These are phyloP conservation scores for Pachycephus smyrnensis DNA, from an alignment of 2,888 invertebrate genomes.

Conservation along the genomic window DNA sequence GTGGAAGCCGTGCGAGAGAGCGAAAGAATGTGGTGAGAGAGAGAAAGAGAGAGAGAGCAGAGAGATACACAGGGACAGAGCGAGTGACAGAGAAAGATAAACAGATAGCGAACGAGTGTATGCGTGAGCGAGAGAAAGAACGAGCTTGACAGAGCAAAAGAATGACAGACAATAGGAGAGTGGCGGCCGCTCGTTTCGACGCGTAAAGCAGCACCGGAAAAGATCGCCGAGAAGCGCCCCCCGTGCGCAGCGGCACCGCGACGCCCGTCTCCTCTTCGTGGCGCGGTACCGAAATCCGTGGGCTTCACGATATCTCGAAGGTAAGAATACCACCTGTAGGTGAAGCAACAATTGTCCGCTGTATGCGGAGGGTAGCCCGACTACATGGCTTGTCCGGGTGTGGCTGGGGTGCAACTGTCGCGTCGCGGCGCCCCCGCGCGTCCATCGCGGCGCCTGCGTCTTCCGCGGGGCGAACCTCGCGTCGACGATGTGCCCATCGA, in stretches of 20 bases:
- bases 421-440: conserved; percentile 39
- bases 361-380: conserved; percentile 64
- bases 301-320: conserved; percentile 10
- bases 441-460: conserved; percentile 36
- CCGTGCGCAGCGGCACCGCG: background rate
- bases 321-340: conserved; percentile 64
- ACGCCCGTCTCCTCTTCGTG: background rate
- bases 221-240: background rate
- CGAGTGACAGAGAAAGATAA: background rate
- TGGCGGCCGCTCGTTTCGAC: background rate
- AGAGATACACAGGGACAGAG: conserved; percentile 5
- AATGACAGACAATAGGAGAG: background rate
- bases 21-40: conserved; percentile 7
- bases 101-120: conserved; percentile 5
- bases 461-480: conserved; percentile 5
- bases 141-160: background rate
- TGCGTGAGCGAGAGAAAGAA: background rate
- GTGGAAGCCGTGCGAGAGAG: background rate
- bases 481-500: conserved; percentile 31
- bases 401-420: conserved; percentile 62
- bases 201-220: background rate
- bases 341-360: conserved; percentile 68
- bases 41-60: conserved; percentile 8
- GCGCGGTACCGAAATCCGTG: background rate
- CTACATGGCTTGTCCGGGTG: conserved; percentile 67